phyloP scores from a whole-genome alignment of 2,797 vertebrate species.

The Phalloptychus januarius region DNA sequence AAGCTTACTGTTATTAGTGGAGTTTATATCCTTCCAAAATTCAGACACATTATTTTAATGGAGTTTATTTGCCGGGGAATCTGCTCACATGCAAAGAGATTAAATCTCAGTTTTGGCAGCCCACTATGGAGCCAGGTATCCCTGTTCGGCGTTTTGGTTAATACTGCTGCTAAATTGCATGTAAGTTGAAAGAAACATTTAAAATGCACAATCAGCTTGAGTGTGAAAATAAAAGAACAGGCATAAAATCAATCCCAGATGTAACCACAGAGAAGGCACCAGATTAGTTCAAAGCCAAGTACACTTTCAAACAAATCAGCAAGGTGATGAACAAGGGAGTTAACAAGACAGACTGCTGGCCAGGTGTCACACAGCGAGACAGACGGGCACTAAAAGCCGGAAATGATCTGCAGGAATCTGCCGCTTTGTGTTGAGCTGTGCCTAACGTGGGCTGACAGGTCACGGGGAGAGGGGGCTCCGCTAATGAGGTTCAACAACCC shows the following conservation, averaged over 20 bases:
- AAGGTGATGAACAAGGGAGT: conserved; percentile 15
- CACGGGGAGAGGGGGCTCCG: conserved; percentile 80
- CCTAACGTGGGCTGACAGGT: conserved; percentile 86
- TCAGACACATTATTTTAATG: too few relatives aligned
- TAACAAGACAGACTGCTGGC: conserved; percentile 15
- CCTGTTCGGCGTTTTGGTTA: neutral
- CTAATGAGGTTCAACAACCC: conserved; percentile 85
- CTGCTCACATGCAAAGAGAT: conserved; percentile 1
- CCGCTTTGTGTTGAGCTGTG: conserved; percentile 79
- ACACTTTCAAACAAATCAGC: neutral
- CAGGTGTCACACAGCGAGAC: conserved; percentile 56
- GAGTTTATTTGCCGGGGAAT: too few relatives aligned
- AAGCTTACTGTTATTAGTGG: too few relatives aligned
- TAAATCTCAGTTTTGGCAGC: conserved; percentile 15
- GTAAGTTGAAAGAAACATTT: neutral
- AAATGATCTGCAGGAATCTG: conserved; percentile 71
- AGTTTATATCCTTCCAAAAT: too few relatives aligned
- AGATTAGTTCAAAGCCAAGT: neutral
- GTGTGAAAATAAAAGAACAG: neutral
- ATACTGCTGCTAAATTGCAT: neutral
- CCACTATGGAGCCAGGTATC: neutral
- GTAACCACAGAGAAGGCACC: neutral
- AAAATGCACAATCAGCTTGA: neutral
- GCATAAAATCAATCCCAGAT: neutral
- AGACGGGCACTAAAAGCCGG: conserved; percentile 53